Base-by-base conservation (phyloP, 2,113 vertebrate species). In the Pachyramphus minor region DNA sequence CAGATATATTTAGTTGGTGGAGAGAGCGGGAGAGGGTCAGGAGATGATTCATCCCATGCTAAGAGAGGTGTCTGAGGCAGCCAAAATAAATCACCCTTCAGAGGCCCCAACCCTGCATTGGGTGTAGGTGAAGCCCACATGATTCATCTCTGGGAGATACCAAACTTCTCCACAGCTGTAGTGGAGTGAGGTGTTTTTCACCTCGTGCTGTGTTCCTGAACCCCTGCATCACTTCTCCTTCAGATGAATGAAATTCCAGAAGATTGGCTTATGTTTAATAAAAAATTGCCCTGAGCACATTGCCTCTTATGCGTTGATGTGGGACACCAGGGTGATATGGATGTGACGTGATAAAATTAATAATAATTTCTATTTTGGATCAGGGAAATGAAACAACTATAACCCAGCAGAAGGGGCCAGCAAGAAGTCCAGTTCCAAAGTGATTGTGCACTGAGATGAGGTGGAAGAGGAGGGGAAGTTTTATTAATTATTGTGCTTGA, bases 401-500 rank as follows among this genome's bases (percentile, higher is more conserved):
- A 91, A 87, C 6, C 11, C 37, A 84, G 60, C 5, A 4, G 81
- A 87, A 79, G 19, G 25, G 63, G 25, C 60, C 3, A 3, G 31
- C 16, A 69, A 94, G 44, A 81, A 87, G 7, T 42, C 28, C 17
- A 84, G 21, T 59, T 88, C 63, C 5, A 9, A 89, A 95, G 74
- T 13, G 67, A 71, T 23, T 69, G 58, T 45, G 47, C 60, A 50
- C n/a, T 64, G 69, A 84, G 49, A 60, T 24, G 42, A 37, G 15
- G 69, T 52, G 73, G 80, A 95, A 93, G 49, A 86, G 83, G 78
- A 77, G 59, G 91, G 47, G 39, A 47, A 77, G n/a, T 58, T 91
- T 90, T 76, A 93, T 92, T 89, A 71, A 88, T 94, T 95, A 95
- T 49, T 28, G 12, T 68, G 37, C 86, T 90, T 84, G 93, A 95